Evolutionary conservation across 2,797 vertebrate species (phyloP), one percentile per base, ranked within the genome.

Genomic region (Phataginus tetradactyla): DNA sequence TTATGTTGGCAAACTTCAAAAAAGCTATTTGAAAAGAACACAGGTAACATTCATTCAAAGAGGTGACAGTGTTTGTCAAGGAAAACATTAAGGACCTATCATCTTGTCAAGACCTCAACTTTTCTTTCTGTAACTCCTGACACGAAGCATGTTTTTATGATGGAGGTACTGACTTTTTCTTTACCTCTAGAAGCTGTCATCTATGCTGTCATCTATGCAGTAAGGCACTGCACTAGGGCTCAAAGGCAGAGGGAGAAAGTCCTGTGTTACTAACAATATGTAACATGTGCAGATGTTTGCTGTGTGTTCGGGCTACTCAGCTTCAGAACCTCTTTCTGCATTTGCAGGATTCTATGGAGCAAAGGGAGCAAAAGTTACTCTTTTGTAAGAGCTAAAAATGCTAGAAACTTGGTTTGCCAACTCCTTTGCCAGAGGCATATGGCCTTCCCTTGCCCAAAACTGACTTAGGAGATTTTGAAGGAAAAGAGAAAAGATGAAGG

Each of bases 21-120:
- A 71, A 75, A 14, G 23, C 69, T 23, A 94, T 78, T 71, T 90
- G 74, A 89, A 94, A 90, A 64, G 75, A 81, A 72, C 29, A 69
- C 53, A 77, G 83, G 25, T 87, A 34, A 45, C 39, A 72, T 45
- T 96, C 39, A 78, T 77, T 90, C 57, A 72, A 86, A 91, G 45
- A 27, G 23, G 32, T 75, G 9, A 91, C 64, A 29, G 7, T 15
- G 5, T 96, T 53, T 79, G 27, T 59, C 55, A 18, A 71, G 32
- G 81, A 88, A 93, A 95, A 64, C 12, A 88, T 61, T 74, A 69
- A 64, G 29, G 17, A 63, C 21, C 25, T 45, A 49, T 32, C 32
- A 27, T 59, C n/a, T 74, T 69, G 13, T 27, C 61, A 34, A 94
- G 53, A 63, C 59, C 9, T 42, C 42, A 53, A 25, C 87, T 74